These are phyloP conservation scores for Siniperca knerii DNA, from an alignment of 2,113 vertebrate species.

Conservation along the genomic window DNA sequence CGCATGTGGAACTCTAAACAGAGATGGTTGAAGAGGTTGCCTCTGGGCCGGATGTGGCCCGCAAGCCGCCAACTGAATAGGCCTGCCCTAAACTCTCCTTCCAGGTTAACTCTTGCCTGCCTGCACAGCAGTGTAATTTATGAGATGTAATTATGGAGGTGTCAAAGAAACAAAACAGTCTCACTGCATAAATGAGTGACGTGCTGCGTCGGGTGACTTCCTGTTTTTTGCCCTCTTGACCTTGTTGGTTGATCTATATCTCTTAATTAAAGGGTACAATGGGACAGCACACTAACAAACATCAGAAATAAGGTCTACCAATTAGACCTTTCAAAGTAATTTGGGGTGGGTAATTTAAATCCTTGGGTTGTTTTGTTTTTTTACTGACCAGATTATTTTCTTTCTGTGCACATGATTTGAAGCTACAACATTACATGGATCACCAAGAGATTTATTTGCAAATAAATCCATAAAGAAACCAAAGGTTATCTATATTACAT, in stretches of 20 bases:
- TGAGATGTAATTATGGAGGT: constrained; percentile 71
- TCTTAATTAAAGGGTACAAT: constrained; percentile 24
- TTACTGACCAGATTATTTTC: background rate
- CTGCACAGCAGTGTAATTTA: constrained; percentile 59
- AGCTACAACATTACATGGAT: background rate
- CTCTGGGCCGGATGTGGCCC: too few species aligned
- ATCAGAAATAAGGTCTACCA: background rate
- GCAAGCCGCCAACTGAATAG: too few species aligned
- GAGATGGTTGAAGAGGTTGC: too few species aligned
- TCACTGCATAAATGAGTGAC: constrained; percentile 47
- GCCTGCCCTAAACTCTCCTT: background rate
- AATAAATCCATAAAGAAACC: background rate
- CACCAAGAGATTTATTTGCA: background rate
- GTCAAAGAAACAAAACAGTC: constrained; percentile 70
- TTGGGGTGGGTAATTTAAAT: background rate
- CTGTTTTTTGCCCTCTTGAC: constrained; percentile 52
- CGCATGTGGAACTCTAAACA: too few species aligned
- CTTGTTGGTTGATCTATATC: constrained; percentile 40
- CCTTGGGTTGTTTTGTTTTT: too few species aligned
- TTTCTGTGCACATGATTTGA: background rate
- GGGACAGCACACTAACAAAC: constrained; percentile 13
- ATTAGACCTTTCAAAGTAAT: background rate
- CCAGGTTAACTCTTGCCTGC: constrained; percentile 25
- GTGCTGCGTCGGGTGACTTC: constrained; percentile 38
- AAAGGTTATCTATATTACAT: background rate